These are phyloP conservation scores for Falco punctatus DNA, from an alignment of 2,113 vertebrate genomes.

Conservation along the genomic window DNA sequence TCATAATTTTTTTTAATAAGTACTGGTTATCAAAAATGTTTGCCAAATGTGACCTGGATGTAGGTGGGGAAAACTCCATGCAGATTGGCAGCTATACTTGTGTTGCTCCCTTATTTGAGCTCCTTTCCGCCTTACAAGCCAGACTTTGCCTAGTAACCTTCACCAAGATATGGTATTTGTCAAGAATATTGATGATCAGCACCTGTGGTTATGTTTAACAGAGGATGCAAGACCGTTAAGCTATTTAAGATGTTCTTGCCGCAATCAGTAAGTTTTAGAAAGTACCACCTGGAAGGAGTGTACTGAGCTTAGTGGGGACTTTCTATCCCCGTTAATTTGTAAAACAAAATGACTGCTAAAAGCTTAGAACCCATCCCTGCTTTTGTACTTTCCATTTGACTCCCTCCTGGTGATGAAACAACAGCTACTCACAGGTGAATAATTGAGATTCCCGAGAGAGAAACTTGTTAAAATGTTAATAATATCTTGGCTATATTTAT, in stretches of 20 bases:
- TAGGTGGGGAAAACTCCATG: background rate
- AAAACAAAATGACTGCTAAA: conserved; percentile 10
- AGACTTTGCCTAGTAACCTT: background rate
- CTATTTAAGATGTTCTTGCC: conserved; percentile 41
- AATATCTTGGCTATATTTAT: conserved; percentile 10
- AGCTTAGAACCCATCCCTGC: background rate
- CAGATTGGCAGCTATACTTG: background rate
- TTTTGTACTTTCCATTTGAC: conserved; percentile 51
- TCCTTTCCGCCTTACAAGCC: background rate
- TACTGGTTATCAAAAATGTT: background rate
- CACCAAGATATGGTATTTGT: background rate
- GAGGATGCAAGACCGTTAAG: background rate
- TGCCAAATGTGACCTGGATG: background rate
- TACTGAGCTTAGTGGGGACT: conserved; percentile 16
- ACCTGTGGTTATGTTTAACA: background rate
- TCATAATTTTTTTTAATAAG: background rate
- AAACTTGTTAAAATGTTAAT: conserved; percentile 66
- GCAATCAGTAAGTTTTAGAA: conserved; percentile 44
- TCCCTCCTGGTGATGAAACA: conserved; percentile 56
- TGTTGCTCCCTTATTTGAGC: background rate
- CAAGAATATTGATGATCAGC: background rate
- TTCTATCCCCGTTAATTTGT: conserved; percentile 22
- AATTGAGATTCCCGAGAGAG: conserved; percentile 29
- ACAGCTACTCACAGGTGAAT: conserved; percentile 46
- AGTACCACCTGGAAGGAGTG: conserved; percentile 58